These are phyloP conservation scores for Caenorhabditis latens DNA, from an alignment of 1,140 invertebrate species.

Conservation along the genomic window DNA sequence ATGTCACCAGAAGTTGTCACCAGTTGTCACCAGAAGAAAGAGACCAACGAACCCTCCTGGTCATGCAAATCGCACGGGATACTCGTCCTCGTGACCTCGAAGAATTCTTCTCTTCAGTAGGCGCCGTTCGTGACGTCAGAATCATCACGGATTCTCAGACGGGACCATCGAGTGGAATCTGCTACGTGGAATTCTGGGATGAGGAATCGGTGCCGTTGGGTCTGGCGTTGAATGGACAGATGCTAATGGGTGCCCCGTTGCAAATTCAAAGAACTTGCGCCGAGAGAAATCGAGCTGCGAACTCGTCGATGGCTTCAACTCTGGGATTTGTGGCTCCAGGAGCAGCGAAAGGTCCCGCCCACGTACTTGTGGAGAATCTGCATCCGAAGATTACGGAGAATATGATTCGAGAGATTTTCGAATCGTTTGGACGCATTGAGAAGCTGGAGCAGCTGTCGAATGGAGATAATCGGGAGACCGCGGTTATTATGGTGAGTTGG, in stretches of 20 bases:
- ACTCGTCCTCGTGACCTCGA: slow-evolving; percentile 95
- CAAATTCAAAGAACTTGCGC: slow-evolving; percentile 98
- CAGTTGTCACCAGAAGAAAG: slow-evolving; percentile 96
- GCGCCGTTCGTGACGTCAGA: slow-evolving; percentile 96
- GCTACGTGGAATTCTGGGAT: slow-evolving; percentile 98
- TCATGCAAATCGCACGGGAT: slow-evolving; percentile 92
- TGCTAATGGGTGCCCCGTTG: slow-evolving; percentile 93
- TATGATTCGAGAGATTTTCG: slow-evolving; percentile 97
- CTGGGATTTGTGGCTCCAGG: slow-evolving; percentile 59
- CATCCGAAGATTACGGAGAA: slow-evolving; percentile 99
- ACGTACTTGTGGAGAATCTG: slow-evolving; percentile 86
- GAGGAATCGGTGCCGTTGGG: slow-evolving; percentile 96
- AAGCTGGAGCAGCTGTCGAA: slow-evolving; percentile 94
- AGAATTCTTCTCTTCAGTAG: slow-evolving; percentile 98
- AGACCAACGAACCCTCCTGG: slow-evolving; percentile 97
- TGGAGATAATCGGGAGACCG: slow-evolving; percentile 78
- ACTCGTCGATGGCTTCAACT: slow-evolving; percentile 70
- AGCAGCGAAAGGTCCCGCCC: not conserved
- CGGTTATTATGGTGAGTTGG: slow-evolving; percentile 6
- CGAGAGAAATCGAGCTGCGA: slow-evolving; percentile 93
- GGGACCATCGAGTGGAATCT: slow-evolving; percentile 96
- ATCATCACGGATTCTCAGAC: slow-evolving; percentile 99
- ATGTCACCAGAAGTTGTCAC: too few relatives aligned
- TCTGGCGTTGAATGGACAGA: slow-evolving; percentile 94
- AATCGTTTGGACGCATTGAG: slow-evolving; percentile 92